Percentiles rank a stretch among this genome's conserved stretches.
phyloP scores from a whole-genome alignment of 1,140 invertebrate genomes.

The Bombus sibiricus region DNA sequence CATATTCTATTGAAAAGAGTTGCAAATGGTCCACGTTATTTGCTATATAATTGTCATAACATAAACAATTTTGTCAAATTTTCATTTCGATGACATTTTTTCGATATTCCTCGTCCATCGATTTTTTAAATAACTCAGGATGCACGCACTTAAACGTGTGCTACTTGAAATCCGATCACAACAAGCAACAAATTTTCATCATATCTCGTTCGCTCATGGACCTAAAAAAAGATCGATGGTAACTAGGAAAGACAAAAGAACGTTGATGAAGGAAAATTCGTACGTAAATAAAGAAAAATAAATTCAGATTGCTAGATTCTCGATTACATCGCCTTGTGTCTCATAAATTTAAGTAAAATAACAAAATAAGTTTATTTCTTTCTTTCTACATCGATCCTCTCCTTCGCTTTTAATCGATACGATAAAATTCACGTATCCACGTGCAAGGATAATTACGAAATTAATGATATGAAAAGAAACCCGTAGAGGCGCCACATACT shows the following conservation, averaged over 20 bases:
- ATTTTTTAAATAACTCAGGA: background rate
- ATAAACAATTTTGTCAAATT: background rate
- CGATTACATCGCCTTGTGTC: background rate
- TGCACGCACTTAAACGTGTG: background rate
- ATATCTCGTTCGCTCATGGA: background rate
- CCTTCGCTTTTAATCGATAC: background rate
- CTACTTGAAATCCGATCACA: background rate
- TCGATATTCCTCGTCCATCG: background rate
- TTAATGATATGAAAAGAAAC: background rate
- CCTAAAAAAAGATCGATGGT: background rate
- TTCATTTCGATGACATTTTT: background rate
- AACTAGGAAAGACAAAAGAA: background rate
- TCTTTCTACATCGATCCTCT: background rate
- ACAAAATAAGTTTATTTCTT: background rate
- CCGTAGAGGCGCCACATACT: constrained; percentile 39
- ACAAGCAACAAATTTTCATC: background rate
- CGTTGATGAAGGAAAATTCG: background rate
- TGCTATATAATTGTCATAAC: background rate
- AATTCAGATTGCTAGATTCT: background rate
- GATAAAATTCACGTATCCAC: background rate
- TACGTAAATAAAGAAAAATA: background rate
- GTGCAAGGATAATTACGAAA: too few species aligned
- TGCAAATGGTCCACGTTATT: background rate
- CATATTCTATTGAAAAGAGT: background rate
- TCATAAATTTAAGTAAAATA: background rate